Conservation (phyloP, 1,140 invertebrate genomes). For the Drosophila athabasca region DNA sequence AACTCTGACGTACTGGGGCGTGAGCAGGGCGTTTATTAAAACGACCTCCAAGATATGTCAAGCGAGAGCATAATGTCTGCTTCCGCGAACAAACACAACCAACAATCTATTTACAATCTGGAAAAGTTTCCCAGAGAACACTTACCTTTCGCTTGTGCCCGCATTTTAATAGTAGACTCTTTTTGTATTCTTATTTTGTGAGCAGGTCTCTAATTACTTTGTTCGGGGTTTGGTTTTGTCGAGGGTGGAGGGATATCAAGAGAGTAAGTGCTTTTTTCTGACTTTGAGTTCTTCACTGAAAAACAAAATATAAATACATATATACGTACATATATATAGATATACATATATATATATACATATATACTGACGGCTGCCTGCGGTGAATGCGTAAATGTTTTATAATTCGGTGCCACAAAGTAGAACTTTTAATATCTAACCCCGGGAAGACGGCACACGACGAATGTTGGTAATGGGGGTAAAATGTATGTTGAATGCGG, state of each 20-base stretch:
- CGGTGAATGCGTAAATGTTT: slow-evolving; percentile 51
- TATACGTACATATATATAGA: neutral
- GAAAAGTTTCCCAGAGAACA: slow-evolving; percentile 37
- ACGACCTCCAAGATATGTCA: slow-evolving; percentile 47
- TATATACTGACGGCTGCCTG: neutral
- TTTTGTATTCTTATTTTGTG: slow-evolving; percentile 44
- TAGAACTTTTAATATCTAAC: slow-evolving; percentile 60
- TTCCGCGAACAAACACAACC: slow-evolving; percentile 28
- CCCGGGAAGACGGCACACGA: slow-evolving; percentile 24
- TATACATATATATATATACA: neutral
- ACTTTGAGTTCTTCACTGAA: slow-evolving; percentile 29
- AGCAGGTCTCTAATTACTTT: slow-evolving; percentile 70
- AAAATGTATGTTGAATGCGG: slow-evolving; percentile 10
- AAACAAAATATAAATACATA: slow-evolving; percentile 9
- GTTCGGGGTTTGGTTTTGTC: slow-evolving; percentile 7
- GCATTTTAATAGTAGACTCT: slow-evolving; percentile 44
- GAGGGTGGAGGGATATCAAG: slow-evolving; percentile 1
- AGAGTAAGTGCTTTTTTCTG: slow-evolving; percentile 55
- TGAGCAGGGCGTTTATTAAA: slow-evolving; percentile 36
- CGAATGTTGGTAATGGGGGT: slow-evolving; percentile 6
- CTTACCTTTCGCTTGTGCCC: slow-evolving; percentile 29
- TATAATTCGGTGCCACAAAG: slow-evolving; percentile 50
- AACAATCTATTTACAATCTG: slow-evolving; percentile 15
- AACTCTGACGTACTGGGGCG: slow-evolving; percentile 5
- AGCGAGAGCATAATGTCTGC: slow-evolving; percentile 33